Evolutionary conservation across 30 jellyfish, hydroid and myxozoan species (phyloP).

Genomic region (Aurelia sp.): DNA sequence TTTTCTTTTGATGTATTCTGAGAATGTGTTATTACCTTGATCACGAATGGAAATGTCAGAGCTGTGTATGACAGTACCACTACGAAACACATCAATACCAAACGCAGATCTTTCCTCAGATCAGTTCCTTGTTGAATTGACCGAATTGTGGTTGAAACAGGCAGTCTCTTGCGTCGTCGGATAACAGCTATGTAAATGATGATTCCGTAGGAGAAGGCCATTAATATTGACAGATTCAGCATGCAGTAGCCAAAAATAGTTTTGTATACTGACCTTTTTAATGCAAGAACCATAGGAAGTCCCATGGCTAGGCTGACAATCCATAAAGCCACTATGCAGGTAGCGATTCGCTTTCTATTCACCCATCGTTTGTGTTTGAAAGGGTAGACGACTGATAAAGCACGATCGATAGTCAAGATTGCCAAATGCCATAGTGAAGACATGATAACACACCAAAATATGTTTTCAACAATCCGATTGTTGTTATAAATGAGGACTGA

Average conservation of each 20-base stretch:
- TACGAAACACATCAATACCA: slow-evolving; percentile 6
- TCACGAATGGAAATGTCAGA: slow-evolving; percentile 1
- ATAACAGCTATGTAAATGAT: slow-evolving; percentile 3
- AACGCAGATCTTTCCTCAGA: neutral
- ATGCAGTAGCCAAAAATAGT: neutral
- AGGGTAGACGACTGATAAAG: too few relatives aligned
- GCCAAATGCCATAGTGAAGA: neutral
- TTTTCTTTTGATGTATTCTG: neutral
- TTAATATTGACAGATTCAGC: too few relatives aligned
- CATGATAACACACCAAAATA: neutral
- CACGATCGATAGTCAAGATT: too few relatives aligned
- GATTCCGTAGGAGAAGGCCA: neutral
- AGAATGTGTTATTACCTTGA: neutral
- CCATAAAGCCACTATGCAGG: too few relatives aligned
- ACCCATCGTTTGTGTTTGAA: too few relatives aligned
- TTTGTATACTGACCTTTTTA: neutral
- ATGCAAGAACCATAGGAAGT: too few relatives aligned
- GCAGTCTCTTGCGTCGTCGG: neutral
- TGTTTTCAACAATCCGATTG: neutral
- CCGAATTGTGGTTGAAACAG: neutral
- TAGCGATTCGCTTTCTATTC: too few relatives aligned
- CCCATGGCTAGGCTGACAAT: too few relatives aligned
- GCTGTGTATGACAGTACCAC: slow-evolving; percentile 4
- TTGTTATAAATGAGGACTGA: neutral
- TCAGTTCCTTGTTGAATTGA: neutral